Conservation (phyloP, 1,140 invertebrate genomes). For the Eriocheir sinensis region DNA sequence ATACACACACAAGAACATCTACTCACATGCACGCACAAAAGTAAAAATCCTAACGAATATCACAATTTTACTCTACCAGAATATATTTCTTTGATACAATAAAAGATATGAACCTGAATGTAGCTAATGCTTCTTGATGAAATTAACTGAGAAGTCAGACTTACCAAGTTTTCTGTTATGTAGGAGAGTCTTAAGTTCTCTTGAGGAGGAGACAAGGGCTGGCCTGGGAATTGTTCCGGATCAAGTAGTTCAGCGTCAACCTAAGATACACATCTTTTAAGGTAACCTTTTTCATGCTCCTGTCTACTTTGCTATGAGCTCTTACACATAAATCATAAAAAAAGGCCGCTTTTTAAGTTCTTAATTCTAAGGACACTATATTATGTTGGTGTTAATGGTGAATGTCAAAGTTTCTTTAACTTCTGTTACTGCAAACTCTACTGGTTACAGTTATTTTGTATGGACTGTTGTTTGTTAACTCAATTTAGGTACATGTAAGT, state of each 20-base stretch:
- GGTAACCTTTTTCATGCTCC: too few relatives aligned
- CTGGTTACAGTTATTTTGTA: neutral
- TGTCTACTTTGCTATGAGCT: too few relatives aligned
- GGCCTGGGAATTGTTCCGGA: neutral
- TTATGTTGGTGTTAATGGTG: neutral
- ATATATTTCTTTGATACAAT: neutral
- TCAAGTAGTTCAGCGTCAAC: neutral
- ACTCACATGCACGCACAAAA: neutral
- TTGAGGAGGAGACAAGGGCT: neutral
- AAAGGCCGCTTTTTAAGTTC: too few relatives aligned
- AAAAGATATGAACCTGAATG: too few relatives aligned
- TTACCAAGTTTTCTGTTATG: slow-evolving; percentile 61
- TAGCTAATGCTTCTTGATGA: neutral
- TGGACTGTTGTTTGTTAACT: neutral
- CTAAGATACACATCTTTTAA: neutral
- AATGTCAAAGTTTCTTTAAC: neutral
- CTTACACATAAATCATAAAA: too few relatives aligned
- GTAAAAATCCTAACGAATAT: neutral
- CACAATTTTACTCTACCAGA: neutral
- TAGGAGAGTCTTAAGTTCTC: slow-evolving; percentile 61
- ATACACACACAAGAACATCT: neutral
- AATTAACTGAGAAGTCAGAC: slow-evolving; percentile 28
- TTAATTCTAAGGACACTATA: neutral
- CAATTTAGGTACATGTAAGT: neutral
- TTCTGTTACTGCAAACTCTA: neutral